Conservation (phyloP, 2,797 vertebrate species). For the Xenentodon cancila region DNA sequence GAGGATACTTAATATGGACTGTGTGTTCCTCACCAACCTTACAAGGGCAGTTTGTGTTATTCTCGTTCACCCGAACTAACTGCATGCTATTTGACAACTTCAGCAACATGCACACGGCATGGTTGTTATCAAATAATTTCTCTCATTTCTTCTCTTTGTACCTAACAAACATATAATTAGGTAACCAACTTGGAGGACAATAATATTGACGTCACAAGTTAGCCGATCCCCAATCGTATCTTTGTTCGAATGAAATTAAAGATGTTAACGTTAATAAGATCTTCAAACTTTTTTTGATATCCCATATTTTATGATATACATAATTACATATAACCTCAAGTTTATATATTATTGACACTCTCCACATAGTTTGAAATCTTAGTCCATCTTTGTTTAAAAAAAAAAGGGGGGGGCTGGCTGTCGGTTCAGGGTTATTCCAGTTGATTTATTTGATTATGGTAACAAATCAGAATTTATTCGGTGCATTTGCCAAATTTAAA, state of each 20-base stretch:
- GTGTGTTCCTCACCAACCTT: slow-evolving; percentile 13
- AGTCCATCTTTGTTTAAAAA: too few species aligned
- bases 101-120: slow-evolving; percentile 4
- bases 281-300: too few species aligned
- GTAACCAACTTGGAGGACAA: too few species aligned
- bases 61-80: background rate
- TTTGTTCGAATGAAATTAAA: too few species aligned
- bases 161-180: too few species aligned
- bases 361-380: too few species aligned
- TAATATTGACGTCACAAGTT: too few species aligned
- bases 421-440: slow-evolving; percentile 63
- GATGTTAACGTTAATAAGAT: too few species aligned
- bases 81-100: slow-evolving; percentile 2
- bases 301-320: too few species aligned
- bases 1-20: slow-evolving; percentile 46
- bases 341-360: too few species aligned
- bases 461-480: slow-evolving; percentile 69
- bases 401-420: slow-evolving; percentile 52
- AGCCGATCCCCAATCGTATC: too few species aligned
- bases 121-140: background rate
- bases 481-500: slow-evolving; percentile 62
- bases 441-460: slow-evolving; percentile 66
- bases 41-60: slow-evolving; percentile 15
- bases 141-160: background rate
- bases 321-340: too few species aligned